Evolutionary conservation across 2,797 vertebrate species (phyloP).

Genomic region (Oreochromis mossambicus): DNA sequence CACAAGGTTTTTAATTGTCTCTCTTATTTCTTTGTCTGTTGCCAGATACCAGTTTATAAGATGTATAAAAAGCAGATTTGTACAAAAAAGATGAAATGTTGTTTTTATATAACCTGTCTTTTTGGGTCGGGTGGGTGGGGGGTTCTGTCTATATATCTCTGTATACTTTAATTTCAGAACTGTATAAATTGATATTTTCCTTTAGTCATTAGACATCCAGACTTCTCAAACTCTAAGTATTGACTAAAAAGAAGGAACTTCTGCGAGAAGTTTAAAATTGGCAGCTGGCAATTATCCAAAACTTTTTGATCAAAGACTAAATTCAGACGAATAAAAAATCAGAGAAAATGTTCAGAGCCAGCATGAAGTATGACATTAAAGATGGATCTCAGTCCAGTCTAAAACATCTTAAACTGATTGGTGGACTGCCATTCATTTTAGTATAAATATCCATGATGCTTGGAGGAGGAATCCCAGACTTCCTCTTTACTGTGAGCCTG

Average conservation of each 20-base stretch:
- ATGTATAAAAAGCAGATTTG: background rate
- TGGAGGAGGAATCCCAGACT: background rate
- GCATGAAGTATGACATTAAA: background rate
- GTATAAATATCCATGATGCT: background rate
- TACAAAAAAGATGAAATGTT: background rate
- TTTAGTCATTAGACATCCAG: background rate
- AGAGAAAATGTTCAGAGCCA: background rate
- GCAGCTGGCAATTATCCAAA: background rate
- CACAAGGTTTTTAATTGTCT: background rate
- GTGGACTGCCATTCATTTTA: background rate
- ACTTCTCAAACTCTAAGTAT: background rate
- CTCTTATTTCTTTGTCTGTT: background rate
- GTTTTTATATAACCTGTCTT: background rate
- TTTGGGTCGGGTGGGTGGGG: background rate
- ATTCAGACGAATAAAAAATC: background rate
- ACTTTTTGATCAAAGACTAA: background rate
- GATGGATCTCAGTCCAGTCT: background rate
- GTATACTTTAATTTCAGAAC: background rate
- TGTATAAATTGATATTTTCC: background rate
- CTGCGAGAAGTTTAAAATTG: background rate
- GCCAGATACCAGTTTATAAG: background rate
- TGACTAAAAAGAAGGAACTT: background rate
- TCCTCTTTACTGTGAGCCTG: background rate
- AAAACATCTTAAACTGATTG: background rate
- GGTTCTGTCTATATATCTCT: background rate